phyloP scores from a whole-genome alignment of 2,113 vertebrate species.

The Varanus salvator region DNA sequence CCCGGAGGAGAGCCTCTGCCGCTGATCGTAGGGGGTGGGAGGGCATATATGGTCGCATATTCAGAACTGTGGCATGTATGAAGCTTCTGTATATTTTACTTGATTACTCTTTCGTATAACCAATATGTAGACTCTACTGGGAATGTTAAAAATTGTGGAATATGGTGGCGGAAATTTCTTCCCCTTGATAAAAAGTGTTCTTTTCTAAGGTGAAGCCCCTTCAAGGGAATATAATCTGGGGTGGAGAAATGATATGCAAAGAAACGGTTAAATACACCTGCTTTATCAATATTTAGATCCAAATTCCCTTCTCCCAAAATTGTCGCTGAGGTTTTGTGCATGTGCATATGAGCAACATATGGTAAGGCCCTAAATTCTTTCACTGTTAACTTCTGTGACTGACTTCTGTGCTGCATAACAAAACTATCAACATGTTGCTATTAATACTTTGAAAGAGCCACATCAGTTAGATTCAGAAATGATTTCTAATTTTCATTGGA shows the following conservation, averaged over 20 bases:
- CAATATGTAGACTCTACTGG: background rate
- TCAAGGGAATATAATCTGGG: background rate
- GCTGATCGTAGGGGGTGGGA: too few relatives aligned
- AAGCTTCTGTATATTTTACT: background rate
- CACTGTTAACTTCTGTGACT: background rate
- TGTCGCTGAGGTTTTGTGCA: background rate
- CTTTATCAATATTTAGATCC: background rate
- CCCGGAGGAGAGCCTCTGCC: too few relatives aligned
- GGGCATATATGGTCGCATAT: too few relatives aligned
- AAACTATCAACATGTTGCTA: background rate
- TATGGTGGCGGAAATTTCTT: background rate
- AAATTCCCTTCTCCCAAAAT: background rate
- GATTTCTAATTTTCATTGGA: background rate
- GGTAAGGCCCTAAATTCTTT: background rate
- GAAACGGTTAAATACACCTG: background rate
- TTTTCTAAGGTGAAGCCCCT: background rate
- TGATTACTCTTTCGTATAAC: background rate
- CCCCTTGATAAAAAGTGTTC: background rate
- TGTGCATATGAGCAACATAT: background rate
- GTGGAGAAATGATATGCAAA: background rate
- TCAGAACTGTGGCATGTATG: background rate
- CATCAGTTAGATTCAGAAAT: background rate
- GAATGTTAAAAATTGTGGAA: background rate
- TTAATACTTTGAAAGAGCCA: background rate
- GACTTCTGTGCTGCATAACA: background rate